Percentiles rank a stretch among this genome's conserved stretches.
These are phyloP conservation scores for Aproaerema taeniolella DNA, from an alignment of 2,888 invertebrate species.

Conservation along the genomic window DNA sequence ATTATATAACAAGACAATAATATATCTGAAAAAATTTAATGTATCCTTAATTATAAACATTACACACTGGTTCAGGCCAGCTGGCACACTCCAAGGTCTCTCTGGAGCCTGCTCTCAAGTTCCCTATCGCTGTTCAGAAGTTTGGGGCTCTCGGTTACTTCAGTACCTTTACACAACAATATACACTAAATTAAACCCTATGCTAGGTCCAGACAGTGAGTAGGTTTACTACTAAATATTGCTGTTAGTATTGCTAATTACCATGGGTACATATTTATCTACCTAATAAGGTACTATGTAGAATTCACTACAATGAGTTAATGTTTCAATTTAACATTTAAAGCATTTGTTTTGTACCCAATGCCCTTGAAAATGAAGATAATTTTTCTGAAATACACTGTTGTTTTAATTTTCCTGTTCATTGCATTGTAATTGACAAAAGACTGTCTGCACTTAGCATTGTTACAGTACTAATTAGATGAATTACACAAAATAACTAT, in stretches of 20 bases:
- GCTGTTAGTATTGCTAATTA: slow-evolving; percentile 13
- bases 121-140: slow-evolving; percentile 49
- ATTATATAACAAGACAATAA: slow-evolving; percentile 78
- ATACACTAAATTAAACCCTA: slow-evolving; percentile 46
- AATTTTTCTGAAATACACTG: slow-evolving; percentile 34
- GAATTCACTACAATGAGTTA: slow-evolving; percentile 5
- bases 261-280: slow-evolving; percentile 6
- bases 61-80: slow-evolving; percentile 70
- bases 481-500: slow-evolving; percentile 11
- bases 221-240: slow-evolving; percentile 25
- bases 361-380: slow-evolving; percentile 35
- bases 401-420: slow-evolving; percentile 45
- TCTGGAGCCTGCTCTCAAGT: slow-evolving; percentile 39
- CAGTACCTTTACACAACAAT: slow-evolving; percentile 42
- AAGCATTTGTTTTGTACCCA: slow-evolving; percentile 5
- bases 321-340: slow-evolving; percentile 7
- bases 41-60: slow-evolving; percentile 73
- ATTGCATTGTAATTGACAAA: slow-evolving; percentile 43
- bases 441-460: slow-evolving; percentile 57
- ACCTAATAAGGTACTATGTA: slow-evolving; percentile 19
- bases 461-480: slow-evolving; percentile 23
- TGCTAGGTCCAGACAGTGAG: slow-evolving; percentile 56
- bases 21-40: slow-evolving; percentile 77
- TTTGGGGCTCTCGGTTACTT: slow-evolving; percentile 39
- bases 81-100: slow-evolving; percentile 55